Evolutionary conservation across 1,140 invertebrate genomes (phyloP).

Genomic region (Cotesia vestalis): DNA sequence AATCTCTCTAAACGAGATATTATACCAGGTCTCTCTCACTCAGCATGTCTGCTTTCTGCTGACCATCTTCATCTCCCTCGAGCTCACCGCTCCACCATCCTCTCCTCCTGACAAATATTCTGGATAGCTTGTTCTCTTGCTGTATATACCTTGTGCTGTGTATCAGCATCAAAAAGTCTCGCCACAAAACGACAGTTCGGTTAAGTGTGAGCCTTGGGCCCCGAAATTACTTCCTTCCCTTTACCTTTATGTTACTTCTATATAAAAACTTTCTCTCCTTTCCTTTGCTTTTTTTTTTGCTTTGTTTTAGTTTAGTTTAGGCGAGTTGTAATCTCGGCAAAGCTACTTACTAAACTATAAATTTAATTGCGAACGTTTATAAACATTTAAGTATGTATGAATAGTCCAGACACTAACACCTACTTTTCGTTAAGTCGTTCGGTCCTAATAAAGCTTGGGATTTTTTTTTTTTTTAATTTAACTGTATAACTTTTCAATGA

Average conservation of each 20-base stretch:
- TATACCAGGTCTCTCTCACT: slow-evolving; percentile 48
- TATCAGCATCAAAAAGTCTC: background rate
- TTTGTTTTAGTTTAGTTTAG: background rate
- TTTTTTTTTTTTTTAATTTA: too few species aligned
- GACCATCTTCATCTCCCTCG: slow-evolving; percentile 35
- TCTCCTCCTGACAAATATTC: slow-evolving; percentile 20
- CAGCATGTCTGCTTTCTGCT: background rate
- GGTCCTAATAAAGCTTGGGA: too few species aligned
- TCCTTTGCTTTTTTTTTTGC: slow-evolving; percentile 13
- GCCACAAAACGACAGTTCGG: slow-evolving; percentile 23
- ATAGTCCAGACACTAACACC: too few species aligned
- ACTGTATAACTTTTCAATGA: too few species aligned
- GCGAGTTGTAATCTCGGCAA: background rate
- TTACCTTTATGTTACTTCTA: slow-evolving; percentile 27
- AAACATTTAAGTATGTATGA: background rate
- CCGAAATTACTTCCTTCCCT: slow-evolving; percentile 46
- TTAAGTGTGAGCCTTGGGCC: slow-evolving; percentile 40
- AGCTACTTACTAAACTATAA: slow-evolving; percentile 33
- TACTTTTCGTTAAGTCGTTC: too few species aligned
- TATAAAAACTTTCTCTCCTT: slow-evolving; percentile 14
- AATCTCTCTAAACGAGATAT: slow-evolving; percentile 69
- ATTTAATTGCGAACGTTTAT: slow-evolving; percentile 49
- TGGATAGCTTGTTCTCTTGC: slow-evolving; percentile 21
- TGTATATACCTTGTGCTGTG: slow-evolving; percentile 19
- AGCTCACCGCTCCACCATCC: slow-evolving; percentile 25